Evolutionary conservation across 2,888 invertebrate species (phyloP), one percentile per base, ranked within the genome.

Genomic region (Melipona bicolor): DNA sequence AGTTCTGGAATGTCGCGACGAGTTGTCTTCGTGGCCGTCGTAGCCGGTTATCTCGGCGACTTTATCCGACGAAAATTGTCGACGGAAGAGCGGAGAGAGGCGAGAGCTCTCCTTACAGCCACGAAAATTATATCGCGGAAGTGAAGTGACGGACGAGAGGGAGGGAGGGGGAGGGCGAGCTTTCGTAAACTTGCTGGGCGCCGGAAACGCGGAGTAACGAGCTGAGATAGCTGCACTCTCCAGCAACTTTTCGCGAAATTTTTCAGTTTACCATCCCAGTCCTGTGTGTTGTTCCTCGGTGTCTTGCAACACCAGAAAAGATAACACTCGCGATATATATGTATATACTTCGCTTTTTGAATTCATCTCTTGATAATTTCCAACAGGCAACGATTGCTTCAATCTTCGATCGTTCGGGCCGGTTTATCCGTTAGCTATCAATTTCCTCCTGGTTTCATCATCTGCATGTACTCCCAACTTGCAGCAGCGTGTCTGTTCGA

Each of bases 171-270:
- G 4, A 4, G 77, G 70, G 77, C 83, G 85, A 80, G 76, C 81
- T 91, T 91, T 90, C 80, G 86, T 78, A 87, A 90, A 90, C 87
- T 87, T 88, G 84, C 62, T 81, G 79, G 88, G 73, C 87, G 76
- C 81, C 88, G 90, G 91, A 90, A 90, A 89, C 85, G 78, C 76
- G 75, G 85, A 85, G 85, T 91, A 91, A 91, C 91, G 90, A 89
- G 88, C 77, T 76, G 87, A 91, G 89, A 90, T 90, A 90, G 87
- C 85, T 81, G 11, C 69, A 83, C 85, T 78, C 67, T 80, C 77
- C 32, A 70, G 56, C 80, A 87, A 91, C 83, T 91, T 86, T 72
- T 83, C 88, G 77, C 59, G 75, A 81, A 89, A 89, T 83, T 88
- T 87, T 85, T 61, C 84, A 79, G 59, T 62, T 59, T 69, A 72